These are phyloP conservation scores for Parnassius mnemosyne DNA, from an alignment of 2,888 invertebrate species.

Conservation along the genomic window DNA sequence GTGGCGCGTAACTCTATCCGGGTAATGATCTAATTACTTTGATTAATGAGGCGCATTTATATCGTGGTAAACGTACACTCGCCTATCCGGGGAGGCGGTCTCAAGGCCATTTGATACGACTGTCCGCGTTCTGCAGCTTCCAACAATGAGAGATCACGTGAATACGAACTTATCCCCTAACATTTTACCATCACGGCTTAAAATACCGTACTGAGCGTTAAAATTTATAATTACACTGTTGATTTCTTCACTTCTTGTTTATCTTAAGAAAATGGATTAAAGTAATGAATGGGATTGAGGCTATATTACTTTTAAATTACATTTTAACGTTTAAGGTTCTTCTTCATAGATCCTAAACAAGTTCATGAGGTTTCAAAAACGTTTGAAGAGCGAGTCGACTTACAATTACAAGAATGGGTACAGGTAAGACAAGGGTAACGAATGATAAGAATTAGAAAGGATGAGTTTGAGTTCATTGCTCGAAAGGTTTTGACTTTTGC, in stretches of 20 bases:
- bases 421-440: no score
- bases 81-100: conserved; percentile 37
- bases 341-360: no score
- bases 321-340: no score
- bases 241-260: conserved; percentile 7
- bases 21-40: conserved; percentile 77
- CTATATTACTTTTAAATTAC: no score
- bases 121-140: conserved; percentile 25
- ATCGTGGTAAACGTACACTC: conserved; percentile 65
- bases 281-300: background rate
- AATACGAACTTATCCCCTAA: conserved; percentile 32
- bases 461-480: no score
- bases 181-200: conserved; percentile 3
- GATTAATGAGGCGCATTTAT: conserved; percentile 77
- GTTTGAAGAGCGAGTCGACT: no score
- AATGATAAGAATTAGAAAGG: background rate
- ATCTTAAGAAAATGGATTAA: conserved; percentile 1
- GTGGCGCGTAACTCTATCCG: conserved; percentile 61
- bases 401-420: no score
- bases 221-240: no score
- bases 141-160: conserved; percentile 24
- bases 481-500: no score
- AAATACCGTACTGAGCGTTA: background rate
- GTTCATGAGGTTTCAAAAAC: no score
- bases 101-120: conserved; percentile 45